Conservation (phyloP, 2,888 invertebrate species). For the Athetis lepigone region DNA sequence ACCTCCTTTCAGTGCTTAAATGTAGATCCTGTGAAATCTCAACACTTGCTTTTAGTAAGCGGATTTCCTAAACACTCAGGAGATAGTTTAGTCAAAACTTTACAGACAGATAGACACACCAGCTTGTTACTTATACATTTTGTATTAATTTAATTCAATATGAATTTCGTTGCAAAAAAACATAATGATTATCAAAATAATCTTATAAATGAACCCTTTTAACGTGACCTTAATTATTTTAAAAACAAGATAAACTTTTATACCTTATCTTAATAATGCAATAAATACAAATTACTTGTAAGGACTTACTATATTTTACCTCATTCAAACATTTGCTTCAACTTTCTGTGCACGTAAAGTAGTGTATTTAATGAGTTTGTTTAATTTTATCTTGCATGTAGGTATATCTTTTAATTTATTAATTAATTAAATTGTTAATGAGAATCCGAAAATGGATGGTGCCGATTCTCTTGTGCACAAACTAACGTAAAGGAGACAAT, state of each 20-base stretch:
- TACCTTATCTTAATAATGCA: slow-evolving; percentile 54
- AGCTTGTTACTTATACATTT: too few species aligned
- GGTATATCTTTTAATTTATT: slow-evolving; percentile 40
- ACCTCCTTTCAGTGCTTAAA: too few species aligned
- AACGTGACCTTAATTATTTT: slow-evolving; percentile 19
- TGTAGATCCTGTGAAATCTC: too few species aligned
- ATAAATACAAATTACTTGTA: slow-evolving; percentile 60
- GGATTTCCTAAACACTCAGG: too few species aligned
- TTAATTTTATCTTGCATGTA: slow-evolving; percentile 38
- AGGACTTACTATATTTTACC: slow-evolving; percentile 32
- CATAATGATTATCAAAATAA: background rate
- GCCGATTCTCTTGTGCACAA: too few species aligned
- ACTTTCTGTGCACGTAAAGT: slow-evolving; percentile 36
- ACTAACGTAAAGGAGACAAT: too few species aligned
- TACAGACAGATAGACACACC: too few species aligned
- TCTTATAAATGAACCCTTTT: slow-evolving; percentile 5
- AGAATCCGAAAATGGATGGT: slow-evolving; percentile 24
- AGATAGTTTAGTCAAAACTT: too few species aligned
- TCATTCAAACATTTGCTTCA: slow-evolving; percentile 22
- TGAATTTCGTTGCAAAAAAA: too few species aligned
- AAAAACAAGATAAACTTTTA: slow-evolving; percentile 30
- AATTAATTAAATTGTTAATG: slow-evolving; percentile 52
- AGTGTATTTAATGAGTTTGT: slow-evolving; percentile 35
- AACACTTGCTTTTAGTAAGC: too few species aligned
- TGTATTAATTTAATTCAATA: too few species aligned